Evolutionary conservation across 2,888 invertebrate species (phyloP), one percentile per base, ranked within the genome.

Genomic region (Platycheirus rosarum): DNA sequence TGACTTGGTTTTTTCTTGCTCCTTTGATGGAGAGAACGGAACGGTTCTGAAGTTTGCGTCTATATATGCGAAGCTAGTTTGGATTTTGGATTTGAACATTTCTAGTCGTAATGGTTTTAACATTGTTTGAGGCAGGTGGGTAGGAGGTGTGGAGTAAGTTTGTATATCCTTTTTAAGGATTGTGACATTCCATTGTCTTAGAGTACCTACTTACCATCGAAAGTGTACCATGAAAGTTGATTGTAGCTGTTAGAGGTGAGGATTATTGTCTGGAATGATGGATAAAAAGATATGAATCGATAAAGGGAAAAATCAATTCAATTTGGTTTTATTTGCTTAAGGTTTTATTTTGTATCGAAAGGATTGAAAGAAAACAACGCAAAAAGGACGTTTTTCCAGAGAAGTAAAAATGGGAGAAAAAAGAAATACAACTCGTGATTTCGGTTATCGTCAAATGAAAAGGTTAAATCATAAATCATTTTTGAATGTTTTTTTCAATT

Each of bases 81-180:
- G 14, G 55, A 32, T 63, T 75, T 62, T 37, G 7, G 13, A 63
- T 40, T n/a, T 63, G 40, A 40, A 65, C 26, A 70, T 40, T 44
- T 63, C 40, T 26, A 55, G 32, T 76, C 70, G 26, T 46, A 46
- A 35, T 62, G 40, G 14, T 20, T 62, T 46, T 73, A 48, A 60
- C 42, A 23, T 60, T 44, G 60, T 44, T 60, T 60, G 44, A 60
- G n/a, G n/a, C 18, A 26, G 16, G 26, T 14, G 8, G 26, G 26
- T 11, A 13, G n/a, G 11, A 29, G 2, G 7, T n/a, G 9, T 16
- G 18, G 2, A 2, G 11, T 5, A 13, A 14, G 18, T 35, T 1
- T 13, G 20, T 48, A 7, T 18, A 1, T 60, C 2, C 14, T 9
- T n/a, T 40, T 26, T 2, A 14, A 40, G 16, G 40, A 26, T 57